Evolutionary conservation across 2,113 vertebrate genomes (phyloP), one percentile per base, ranked within the genome.

Genomic region (Zosterops hypoxanthus): DNA sequence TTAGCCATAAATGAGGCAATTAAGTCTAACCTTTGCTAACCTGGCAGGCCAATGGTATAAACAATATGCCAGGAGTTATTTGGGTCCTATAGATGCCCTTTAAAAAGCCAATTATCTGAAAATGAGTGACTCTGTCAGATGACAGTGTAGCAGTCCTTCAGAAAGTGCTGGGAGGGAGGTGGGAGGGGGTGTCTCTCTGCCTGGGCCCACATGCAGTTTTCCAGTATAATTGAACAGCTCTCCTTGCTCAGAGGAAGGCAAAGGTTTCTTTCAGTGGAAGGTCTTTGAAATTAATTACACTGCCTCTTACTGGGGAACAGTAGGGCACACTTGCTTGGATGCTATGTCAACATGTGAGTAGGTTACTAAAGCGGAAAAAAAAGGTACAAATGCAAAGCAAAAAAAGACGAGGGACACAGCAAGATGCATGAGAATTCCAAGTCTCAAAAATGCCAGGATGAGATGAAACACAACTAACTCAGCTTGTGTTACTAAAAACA

Each of bases 1-100:
- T 98, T 98, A 97, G 97, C 96, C 94, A 96, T 94, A 97, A 97
- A 96, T 92, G 93, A 98, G 81, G 96, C 96, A 97, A 97, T 98
- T 98, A 98, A 97, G 95, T 95, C 94, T 89, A 97, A 57, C 94
- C 94, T 91, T 97, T 93, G 82, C 94, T 97, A 93, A 94, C 92
- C 88, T 42, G 36, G 85, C 86, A 95, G 95, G 97, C 97, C 97
- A 97, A 46, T 9, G 53, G 88, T 81, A 86, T 84, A 94, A 95
- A 94, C 81, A 89, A 76, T 79, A 88, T 88, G 95, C 90, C 70
- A 85, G 20, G 29, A 97, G 96, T 97, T 97, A 97, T 96, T 97
- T 98, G 97, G 94, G 94, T 92, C 94, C 92, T 33, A 44, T 95
- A 97, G 69, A 88, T 96, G 95, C 91, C 94, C 97, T 98, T 98